Base-by-base conservation (phyloP, 2,113 vertebrate genomes). In the Myotis lucifugus region DNA sequence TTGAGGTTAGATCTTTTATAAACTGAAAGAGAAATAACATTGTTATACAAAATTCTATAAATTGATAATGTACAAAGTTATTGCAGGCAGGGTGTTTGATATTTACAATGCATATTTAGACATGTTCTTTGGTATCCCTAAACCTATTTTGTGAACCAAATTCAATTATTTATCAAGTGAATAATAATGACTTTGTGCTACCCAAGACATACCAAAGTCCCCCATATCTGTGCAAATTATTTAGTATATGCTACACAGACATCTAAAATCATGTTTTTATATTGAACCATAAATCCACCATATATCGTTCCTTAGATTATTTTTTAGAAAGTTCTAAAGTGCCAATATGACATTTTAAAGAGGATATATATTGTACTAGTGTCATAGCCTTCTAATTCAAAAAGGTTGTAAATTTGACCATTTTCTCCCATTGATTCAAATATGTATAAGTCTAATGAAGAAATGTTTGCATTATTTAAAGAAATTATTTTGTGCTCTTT, bases 381-480 rank as follows among this genome's bases (percentile, higher is more conserved):
- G 1, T 46, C 27, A 85, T 42, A 52, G 48, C n/a, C 11, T 92
- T 95, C 11, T 37, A 54, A 13, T 91, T 12, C 37, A 23, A 9
- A 73, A 54, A 78, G 18, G 5, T 29, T 76, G 37, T 6, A 0
- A 40, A 76, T 59, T 82, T 90, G 52, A 69, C 8, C 5, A 79
- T 66, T 93, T 91, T 74, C n/a, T 34, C 56, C 21, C 46, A 52
- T 69, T 25, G 46, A 67, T 83, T 92, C 15, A 1, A 18, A 61
- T 79, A 73, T 94, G 18, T 6, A 5, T 77, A 14, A 42, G 3
- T 91, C 13, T 59, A 88, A 90, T 50, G 32, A 95, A 85, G 54
- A 78, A 95, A 91, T 86, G 3, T 72, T 88, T 79, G 29, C 50
- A 18, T 37, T 94, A 86, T 88, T 95, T 52, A 81, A 86, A 77